Evolutionary conservation across 92 coral and sea anemone genomes (phyloP).

Genomic region (Scolanthus callimorphus): DNA sequence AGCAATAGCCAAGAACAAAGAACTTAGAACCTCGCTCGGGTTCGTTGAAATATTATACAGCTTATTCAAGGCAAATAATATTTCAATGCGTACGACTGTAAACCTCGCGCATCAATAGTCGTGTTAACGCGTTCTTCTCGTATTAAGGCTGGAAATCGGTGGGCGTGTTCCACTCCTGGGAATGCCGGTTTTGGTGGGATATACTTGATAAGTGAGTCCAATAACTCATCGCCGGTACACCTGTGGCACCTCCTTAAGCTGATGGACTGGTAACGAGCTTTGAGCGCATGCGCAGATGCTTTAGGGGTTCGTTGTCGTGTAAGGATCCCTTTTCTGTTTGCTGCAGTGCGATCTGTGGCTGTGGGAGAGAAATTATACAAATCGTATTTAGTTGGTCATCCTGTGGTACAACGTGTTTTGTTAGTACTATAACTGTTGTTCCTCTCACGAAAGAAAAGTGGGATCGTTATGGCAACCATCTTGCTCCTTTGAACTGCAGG

Average conservation of each 20-base stretch:
- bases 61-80: too few relatives aligned
- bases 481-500: too few relatives aligned
- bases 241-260: conserved; percentile 41
- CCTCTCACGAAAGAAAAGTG: too few relatives aligned
- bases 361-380: background rate
- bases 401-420: too few relatives aligned
- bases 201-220: conserved; percentile 54
- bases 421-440: too few relatives aligned
- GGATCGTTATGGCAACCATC: too few relatives aligned
- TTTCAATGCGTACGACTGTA: background rate
- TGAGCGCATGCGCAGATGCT: conserved; percentile 80
- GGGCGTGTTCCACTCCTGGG: conserved; percentile 1
- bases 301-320: conserved; percentile 89
- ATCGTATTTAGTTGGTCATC: too few relatives aligned
- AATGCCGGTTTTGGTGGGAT: conserved; percentile 13
- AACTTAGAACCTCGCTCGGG: too few relatives aligned
- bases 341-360: conserved; percentile 72
- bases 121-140: conserved; percentile 65
- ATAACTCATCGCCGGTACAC: conserved; percentile 77
- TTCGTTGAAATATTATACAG: too few relatives aligned
- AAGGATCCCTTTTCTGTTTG: conserved; percentile 86
- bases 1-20: too few relatives aligned
- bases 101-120: conserved; percentile 38
- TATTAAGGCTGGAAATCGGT: conserved; percentile 44
- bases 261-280: conserved; percentile 76